A percentile compares a stretch with the other conserved stretches of the same genome.
phyloP scores from a whole-genome alignment of 2,888 invertebrate species.

The Oxytorus armatus region DNA sequence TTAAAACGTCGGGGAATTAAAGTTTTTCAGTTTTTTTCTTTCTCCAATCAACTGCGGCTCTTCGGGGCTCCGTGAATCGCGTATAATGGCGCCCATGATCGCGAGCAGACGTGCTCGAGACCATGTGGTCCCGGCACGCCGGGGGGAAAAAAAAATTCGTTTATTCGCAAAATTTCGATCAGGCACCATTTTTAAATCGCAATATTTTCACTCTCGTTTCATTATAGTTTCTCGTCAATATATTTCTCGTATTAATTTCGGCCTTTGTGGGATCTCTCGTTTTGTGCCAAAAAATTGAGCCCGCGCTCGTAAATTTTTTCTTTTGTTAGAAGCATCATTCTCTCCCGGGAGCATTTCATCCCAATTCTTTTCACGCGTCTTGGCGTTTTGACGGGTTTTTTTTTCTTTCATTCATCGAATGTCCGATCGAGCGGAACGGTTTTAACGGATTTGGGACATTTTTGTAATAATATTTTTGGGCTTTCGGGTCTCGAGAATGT shows the following conservation, averaged over 20 bases:
- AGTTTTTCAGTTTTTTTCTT: no score
- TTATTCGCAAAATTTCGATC: neutral
- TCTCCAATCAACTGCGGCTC: no score
- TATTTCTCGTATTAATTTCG: no score
- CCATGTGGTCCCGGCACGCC: conserved; percentile 80
- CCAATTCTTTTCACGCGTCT: no score
- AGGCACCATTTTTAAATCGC: neutral
- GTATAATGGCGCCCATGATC: conserved; percentile 80
- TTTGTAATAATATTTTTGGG: no score
- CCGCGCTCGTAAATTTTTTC: conserved; percentile 35
- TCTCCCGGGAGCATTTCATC: no score
- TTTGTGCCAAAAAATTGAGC: neutral
- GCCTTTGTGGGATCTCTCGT: neutral
- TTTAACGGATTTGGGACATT: no score
- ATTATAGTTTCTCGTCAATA: neutral
- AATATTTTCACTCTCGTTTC: neutral
- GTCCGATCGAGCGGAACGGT: neutral
- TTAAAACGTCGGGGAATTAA: no score
- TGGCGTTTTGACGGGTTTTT: neutral
- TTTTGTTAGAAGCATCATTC: conserved; percentile 21
- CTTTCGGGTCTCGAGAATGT: no score
- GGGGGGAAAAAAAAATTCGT: conserved; percentile 56
- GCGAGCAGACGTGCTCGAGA: conserved; percentile 69
- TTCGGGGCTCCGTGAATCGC: neutral
- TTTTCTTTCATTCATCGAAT: neutral